Percentiles rank a stretch among this genome's conserved stretches.
These are phyloP conservation scores for Drosophila longiperda DNA, from an alignment of 2,888 invertebrate species.

Conservation along the genomic window DNA sequence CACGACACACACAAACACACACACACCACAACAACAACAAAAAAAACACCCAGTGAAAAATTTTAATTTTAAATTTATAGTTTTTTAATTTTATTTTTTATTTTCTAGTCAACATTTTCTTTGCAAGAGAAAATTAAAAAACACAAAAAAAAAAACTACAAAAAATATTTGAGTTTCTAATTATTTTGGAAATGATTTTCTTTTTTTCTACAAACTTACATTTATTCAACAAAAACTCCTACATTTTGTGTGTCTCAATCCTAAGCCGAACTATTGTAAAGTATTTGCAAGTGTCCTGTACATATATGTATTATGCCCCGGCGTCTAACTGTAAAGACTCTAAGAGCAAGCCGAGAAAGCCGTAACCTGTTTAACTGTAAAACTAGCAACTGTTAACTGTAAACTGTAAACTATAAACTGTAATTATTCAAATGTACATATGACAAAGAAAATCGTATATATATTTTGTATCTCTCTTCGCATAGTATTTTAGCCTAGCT, in stretches of 20 bases:
- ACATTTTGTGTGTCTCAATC: slow-evolving; percentile 52
- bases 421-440: slow-evolving; percentile 29
- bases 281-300: slow-evolving; percentile 71
- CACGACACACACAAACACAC: slow-evolving; percentile 9
- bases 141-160: slow-evolving; percentile 5
- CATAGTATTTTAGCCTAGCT: slow-evolving; percentile 66
- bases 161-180: slow-evolving; percentile 25
- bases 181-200: slow-evolving; percentile 5
- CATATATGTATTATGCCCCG: slow-evolving; percentile 62
- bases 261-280: slow-evolving; percentile 66
- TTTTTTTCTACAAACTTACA: slow-evolving; percentile 9
- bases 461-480: slow-evolving; percentile 59
- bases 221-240: slow-evolving; percentile 38
- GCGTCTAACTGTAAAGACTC: slow-evolving; percentile 68
- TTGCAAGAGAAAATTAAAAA: slow-evolving; percentile 64
- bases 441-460: slow-evolving; percentile 40
- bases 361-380: slow-evolving; percentile 49
- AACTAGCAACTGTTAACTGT: slow-evolving; percentile 33
- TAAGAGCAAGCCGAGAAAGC: slow-evolving; percentile 43
- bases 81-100: slow-evolving; percentile 46
- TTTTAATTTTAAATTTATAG: slow-evolving; percentile 26
- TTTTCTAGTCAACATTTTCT: slow-evolving; percentile 82
- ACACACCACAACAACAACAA: slow-evolving; percentile 23
- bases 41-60: slow-evolving; percentile 44
- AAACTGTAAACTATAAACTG: slow-evolving; percentile 8